Evolutionary conservation across 2,113 vertebrate genomes (phyloP).

Genomic region (Macquaria ambigua): DNA sequence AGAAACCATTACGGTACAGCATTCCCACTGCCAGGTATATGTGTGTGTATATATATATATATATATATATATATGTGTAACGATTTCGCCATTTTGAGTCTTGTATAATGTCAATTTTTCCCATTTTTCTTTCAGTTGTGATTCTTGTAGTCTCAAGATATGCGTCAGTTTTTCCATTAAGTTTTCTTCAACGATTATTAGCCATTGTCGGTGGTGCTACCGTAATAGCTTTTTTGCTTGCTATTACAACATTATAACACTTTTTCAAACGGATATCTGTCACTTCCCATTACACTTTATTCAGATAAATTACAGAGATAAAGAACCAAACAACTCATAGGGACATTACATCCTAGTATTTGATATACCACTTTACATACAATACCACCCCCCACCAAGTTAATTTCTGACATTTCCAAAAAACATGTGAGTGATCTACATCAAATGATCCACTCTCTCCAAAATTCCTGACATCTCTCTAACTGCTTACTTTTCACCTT

Average conservation of each 20-base stretch:
- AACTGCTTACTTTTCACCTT: too few species aligned
- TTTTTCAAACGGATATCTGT: background rate
- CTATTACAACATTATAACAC: background rate
- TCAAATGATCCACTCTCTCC: too few species aligned
- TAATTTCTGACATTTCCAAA: background rate
- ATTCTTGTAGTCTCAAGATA: background rate
- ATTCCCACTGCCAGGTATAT: too few species aligned
- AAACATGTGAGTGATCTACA: too few species aligned
- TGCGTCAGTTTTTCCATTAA: background rate
- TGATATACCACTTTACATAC: background rate
- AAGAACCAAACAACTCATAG: background rate
- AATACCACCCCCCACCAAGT: background rate
- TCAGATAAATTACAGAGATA: background rate
- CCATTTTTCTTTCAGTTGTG: background rate
- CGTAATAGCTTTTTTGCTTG: background rate
- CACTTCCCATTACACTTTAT: background rate
- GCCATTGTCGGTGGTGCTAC: background rate
- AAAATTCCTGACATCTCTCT: too few species aligned
- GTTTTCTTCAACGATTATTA: background rate
- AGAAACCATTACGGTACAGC: background rate
- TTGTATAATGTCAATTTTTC: background rate
- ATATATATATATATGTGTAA: too few species aligned
- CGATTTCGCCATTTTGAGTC: background rate
- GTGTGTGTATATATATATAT: too few species aligned
- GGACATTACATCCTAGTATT: background rate